A percentile compares a stretch with the other conserved stretches of the same genome.
Evolutionary conservation across 2,113 vertebrate species (phyloP).

Genomic region (Ranitomeya variabilis): DNA sequence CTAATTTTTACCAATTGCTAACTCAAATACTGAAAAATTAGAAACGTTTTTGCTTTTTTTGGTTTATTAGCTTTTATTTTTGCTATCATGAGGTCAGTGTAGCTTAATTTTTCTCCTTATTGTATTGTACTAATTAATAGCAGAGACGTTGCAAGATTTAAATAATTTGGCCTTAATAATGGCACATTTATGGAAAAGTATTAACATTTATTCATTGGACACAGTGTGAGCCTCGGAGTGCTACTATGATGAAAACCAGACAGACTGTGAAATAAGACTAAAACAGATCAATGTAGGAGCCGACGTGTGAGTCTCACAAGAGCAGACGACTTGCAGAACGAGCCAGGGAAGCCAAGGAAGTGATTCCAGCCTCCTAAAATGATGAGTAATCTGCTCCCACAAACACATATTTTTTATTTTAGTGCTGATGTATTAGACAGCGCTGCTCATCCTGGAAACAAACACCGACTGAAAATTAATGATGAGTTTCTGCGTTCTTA

Average conservation of each 20-base stretch:
- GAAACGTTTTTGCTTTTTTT: background rate
- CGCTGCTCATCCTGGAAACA: background rate
- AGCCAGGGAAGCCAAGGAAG: conserved; percentile 33
- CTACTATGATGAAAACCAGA: conserved; percentile 28
- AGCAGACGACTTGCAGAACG: conserved; percentile 4
- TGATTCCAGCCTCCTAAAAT: conserved; percentile 4
- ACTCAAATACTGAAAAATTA: background rate
- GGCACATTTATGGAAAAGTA: conserved; percentile 38
- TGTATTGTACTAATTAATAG: background rate
- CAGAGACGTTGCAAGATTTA: conserved; percentile 18
- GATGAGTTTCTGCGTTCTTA: background rate
- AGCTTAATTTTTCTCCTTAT: background rate
- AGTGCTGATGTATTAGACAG: conserved; percentile 32
- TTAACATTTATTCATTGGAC: conserved; percentile 18
- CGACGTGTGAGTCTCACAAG: conserved; percentile 31
- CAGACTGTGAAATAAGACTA: conserved; percentile 26
- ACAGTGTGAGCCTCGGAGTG: conserved; percentile 15
- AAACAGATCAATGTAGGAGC: conserved; percentile 26
- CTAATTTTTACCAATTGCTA: no score
- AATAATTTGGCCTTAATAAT: conserved; percentile 11
- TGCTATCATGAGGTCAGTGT: background rate
- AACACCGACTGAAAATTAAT: conserved; percentile 22
- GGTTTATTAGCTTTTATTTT: background rate
- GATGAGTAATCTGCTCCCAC: conserved; percentile 31
- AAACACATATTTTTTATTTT: conserved; percentile 31